Conservation (phyloP, 2,797 vertebrate genomes). For the Pelobates cultripes region DNA sequence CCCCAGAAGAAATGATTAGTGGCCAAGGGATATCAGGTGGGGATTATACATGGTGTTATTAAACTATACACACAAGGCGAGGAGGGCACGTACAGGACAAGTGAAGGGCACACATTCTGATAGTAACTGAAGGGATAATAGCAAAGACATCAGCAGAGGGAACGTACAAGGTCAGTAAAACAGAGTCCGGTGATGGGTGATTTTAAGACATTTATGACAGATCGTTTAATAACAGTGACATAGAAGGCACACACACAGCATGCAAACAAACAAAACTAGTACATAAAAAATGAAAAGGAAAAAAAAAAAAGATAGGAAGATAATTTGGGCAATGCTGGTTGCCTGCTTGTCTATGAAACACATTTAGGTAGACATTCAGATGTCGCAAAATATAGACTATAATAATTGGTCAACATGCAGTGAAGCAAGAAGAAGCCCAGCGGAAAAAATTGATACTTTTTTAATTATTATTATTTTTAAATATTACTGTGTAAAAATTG, state of each 20-base stretch:
- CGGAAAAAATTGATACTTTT: constrained; percentile 34
- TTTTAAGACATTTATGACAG: constrained; percentile 35
- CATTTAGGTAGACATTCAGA: constrained; percentile 81
- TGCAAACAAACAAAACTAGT: constrained; percentile 63
- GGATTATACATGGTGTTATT: constrained; percentile 55
- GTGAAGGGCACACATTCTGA: constrained; percentile 18
- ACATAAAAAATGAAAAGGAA: constrained; percentile 47
- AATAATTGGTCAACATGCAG: constrained; percentile 63
- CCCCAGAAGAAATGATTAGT: constrained; percentile 48
- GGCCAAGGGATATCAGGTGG: constrained; percentile 32
- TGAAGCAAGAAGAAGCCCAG: constrained; percentile 54
- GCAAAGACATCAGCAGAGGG: no score
- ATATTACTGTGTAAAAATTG: background rate
- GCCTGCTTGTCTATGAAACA: constrained; percentile 98
- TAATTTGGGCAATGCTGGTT: constrained; percentile 92
- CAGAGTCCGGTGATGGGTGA: constrained; percentile 72
- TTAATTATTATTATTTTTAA: no score
- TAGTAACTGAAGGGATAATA: constrained; percentile 26
- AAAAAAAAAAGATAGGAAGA: constrained; percentile 66
- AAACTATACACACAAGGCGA: constrained; percentile 52
- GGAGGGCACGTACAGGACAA: constrained; percentile 1
- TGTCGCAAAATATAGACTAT: constrained; percentile 58
- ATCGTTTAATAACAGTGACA: constrained; percentile 37
- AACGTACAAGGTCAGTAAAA: constrained; percentile 62
- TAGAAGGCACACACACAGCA: constrained; percentile 59